phyloP scores from a whole-genome alignment of 2,113 vertebrate species.

The Scatophagus argus region DNA sequence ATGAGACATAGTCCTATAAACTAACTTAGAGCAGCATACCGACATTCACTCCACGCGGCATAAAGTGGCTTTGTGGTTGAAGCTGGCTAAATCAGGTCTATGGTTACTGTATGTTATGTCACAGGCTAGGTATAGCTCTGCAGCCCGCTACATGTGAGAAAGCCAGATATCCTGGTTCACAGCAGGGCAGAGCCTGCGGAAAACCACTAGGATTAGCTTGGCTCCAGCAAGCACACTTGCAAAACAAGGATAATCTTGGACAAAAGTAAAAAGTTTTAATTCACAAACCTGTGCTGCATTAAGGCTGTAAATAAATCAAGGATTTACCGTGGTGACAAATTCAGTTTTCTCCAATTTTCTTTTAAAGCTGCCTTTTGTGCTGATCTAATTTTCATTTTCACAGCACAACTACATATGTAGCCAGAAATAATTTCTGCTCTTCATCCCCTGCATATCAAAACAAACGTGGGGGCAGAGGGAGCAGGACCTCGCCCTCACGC shows the following conservation, averaged over 20 bases:
- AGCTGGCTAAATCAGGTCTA: slow-evolving; percentile 51
- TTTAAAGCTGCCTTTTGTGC: slow-evolving; percentile 8
- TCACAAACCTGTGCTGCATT: slow-evolving; percentile 20
- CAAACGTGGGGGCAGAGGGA: slow-evolving; percentile 10
- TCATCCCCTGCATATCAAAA: slow-evolving; percentile 39
- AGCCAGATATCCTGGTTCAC: slow-evolving; percentile 47
- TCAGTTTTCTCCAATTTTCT: too few species aligned
- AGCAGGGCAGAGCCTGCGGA: slow-evolving; percentile 49
- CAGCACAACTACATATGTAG: slow-evolving; percentile 17
- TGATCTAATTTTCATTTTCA: slow-evolving; percentile 7
- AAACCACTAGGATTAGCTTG: slow-evolving; percentile 54
- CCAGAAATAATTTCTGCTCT: neutral
- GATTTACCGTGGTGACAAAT: slow-evolving; percentile 24
- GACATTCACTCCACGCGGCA: slow-evolving; percentile 13
- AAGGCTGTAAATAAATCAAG: slow-evolving; percentile 24
- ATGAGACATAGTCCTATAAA: slow-evolving; percentile 19
- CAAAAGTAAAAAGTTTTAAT: slow-evolving; percentile 44
- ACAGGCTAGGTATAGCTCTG: slow-evolving; percentile 60
- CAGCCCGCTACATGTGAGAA: slow-evolving; percentile 13
- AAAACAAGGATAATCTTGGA: slow-evolving; percentile 55
- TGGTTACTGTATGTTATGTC: slow-evolving; percentile 67
- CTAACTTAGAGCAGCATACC: slow-evolving; percentile 25
- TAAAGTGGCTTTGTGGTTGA: slow-evolving; percentile 53
- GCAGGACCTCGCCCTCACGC: slow-evolving; percentile 12
- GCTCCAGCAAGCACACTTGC: slow-evolving; percentile 37